Conservation (phyloP, 1,140 invertebrate genomes). For the Bactericera cockerelli region DNA sequence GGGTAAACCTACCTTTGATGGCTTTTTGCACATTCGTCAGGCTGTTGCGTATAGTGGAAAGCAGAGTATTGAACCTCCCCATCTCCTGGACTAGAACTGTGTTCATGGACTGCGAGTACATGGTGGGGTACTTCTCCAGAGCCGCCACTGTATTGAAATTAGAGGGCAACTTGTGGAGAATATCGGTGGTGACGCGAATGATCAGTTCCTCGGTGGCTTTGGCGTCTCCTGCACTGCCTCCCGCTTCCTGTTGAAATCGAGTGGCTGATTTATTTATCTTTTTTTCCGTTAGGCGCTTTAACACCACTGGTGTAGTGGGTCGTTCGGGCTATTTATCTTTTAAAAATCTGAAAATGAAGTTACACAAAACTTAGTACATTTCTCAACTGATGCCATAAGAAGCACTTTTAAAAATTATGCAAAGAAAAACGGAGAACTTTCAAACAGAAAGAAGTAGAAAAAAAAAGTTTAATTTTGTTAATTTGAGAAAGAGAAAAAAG, state of each 20-base stretch:
- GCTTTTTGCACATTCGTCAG: slow-evolving; percentile 69
- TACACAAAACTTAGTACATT: no score
- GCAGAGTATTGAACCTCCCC: slow-evolving; percentile 70
- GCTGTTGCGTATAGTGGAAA: slow-evolving; percentile 54
- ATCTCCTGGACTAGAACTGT: slow-evolving; percentile 89
- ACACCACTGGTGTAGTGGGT: no score
- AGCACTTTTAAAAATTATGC: no score
- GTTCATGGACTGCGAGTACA: slow-evolving; percentile 76
- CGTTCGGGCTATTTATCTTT: no score
- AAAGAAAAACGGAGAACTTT: no score
- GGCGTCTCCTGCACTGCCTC: slow-evolving; percentile 26
- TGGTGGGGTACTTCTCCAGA: slow-evolving; percentile 57
- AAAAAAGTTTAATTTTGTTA: no score
- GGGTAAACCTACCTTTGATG: slow-evolving; percentile 61
- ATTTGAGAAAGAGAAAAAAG: no score
- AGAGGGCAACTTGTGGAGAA: slow-evolving; percentile 52
- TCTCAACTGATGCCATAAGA: no score
- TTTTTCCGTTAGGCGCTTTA: no score
- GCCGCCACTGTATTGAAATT: slow-evolving; percentile 52
- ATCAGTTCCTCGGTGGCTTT: slow-evolving; percentile 50
- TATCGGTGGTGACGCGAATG: slow-evolving; percentile 48
- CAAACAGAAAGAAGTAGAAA: no score
- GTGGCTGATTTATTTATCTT: no score
- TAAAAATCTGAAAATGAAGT: no score
- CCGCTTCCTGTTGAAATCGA: slow-evolving; percentile 30